Conservation (phyloP, 2,888 invertebrate genomes). For the Lapara coniferarum region DNA sequence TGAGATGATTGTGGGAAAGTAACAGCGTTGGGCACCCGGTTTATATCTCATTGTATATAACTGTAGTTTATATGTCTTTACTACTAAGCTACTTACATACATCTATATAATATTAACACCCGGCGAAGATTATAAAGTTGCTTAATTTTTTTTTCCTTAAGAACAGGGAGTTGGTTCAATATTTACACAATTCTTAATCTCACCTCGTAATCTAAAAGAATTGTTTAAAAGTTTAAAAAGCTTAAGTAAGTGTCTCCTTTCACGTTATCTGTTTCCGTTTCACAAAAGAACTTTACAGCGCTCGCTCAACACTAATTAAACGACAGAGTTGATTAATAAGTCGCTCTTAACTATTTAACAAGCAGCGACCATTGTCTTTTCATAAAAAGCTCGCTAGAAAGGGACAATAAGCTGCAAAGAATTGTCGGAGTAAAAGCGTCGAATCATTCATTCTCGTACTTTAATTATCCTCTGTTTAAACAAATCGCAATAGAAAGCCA, state of each 20-base stretch:
- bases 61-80: not conserved
- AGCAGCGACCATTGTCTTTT: conserved; percentile 68
- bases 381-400: conserved; percentile 66
- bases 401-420: conserved; percentile 58
- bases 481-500: conserved; percentile 74
- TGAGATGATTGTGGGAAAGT: conserved; percentile 37
- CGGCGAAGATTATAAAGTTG: not conserved
- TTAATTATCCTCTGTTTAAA: conserved; percentile 82
- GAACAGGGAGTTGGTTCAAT: conserved; percentile 3
- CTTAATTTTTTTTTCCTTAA: not conserved
- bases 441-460: conserved; percentile 70
- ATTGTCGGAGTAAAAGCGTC: conserved; percentile 70
- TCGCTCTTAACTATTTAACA: conserved; percentile 72
- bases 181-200: conserved; percentile 16
- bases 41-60: conserved; percentile 4
- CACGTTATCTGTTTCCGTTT: conserved; percentile 44
- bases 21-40: conserved; percentile 22
- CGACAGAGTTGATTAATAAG: conserved; percentile 73
- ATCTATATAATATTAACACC: not conserved
- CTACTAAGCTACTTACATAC: not conserved
- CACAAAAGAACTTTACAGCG: conserved; percentile 56
- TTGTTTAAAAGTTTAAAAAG: not conserved
- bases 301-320: conserved; percentile 66
- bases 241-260: conserved; percentile 21
- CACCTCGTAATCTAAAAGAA: conserved; percentile 15